Evolutionary conservation across 2,797 vertebrate species (phyloP), one percentile per base, ranked within the genome.

Genomic region (Lemur catta): DNA sequence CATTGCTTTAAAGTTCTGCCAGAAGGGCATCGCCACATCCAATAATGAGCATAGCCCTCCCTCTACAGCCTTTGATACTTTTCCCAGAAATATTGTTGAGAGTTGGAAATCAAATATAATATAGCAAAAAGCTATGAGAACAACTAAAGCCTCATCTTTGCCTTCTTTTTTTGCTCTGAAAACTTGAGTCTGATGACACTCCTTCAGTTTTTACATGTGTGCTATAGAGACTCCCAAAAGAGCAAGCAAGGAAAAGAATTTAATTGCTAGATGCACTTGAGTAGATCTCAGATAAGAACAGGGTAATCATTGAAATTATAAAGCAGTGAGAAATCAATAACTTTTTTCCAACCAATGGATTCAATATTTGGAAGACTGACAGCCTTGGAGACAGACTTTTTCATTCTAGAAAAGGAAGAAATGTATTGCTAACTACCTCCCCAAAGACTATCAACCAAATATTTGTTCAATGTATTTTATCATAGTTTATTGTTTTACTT

Each of bases 231-330:
- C 9, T 69, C 63, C 46, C n/a, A 80, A 74, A 84, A 75, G 15
- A 88, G 12, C 26, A 93, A 63, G 55, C 6, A 69, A 93, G 33
- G 2, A 65, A 95, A 85, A 0, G 4, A 71, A 91, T 89, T 91
- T 85, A 96, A 91, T 84, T 95, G 52, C 22, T 91, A 48, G 69
- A 69, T 61, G 20, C 33, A 93, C 80, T 91, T 95, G 22, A 86
- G 52, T 52, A 86, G 59, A 89, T 89, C 52, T 86, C 67, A 67
- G 79, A 33, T 92, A 92, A 91, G 41, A 61, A 85, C 55, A 78
- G 24, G 35, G 4, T 91, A 84, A 95, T 91, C 84, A 33, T 4
- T 89, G 22, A 88, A 82, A 26, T 43, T 82, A 92, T 93, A 86
- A 93, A 89, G 20, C 18, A 55, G 26, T 79, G 61, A 96, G 41